Conservation (phyloP, 2,797 vertebrate species). For the Enteromius radiatus region DNA sequence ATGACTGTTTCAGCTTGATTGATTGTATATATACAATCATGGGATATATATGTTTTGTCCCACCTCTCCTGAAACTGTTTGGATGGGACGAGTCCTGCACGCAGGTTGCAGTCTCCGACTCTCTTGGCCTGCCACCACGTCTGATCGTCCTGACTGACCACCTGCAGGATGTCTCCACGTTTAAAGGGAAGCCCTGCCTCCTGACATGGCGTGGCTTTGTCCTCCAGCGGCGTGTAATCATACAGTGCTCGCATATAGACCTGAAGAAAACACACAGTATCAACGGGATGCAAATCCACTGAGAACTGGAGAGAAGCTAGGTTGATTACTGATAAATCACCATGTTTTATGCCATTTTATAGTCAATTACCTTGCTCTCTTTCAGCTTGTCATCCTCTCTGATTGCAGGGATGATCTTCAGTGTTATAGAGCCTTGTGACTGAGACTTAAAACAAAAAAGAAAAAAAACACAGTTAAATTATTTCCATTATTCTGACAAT, state of each 20-base stretch:
- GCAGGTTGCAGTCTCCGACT: slow-evolving; percentile 91
- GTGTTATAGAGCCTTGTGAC: slow-evolving; percentile 93
- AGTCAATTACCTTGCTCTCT: slow-evolving; percentile 87
- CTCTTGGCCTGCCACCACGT: slow-evolving; percentile 99
- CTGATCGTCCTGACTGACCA: slow-evolving; percentile 95
- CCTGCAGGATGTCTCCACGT: slow-evolving; percentile 95
- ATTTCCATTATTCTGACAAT: background rate
- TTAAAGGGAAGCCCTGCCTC: slow-evolving; percentile 96
- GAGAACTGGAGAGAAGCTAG: background rate
- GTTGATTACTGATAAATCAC: background rate
- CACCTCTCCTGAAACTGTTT: slow-evolving; percentile 98
- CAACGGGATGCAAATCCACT: background rate
- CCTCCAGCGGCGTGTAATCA: slow-evolving; percentile 92
- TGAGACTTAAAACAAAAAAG: slow-evolving; percentile 80
- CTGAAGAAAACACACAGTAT: slow-evolving; percentile 70
- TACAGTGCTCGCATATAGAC: slow-evolving; percentile 94
- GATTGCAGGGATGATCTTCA: slow-evolving; percentile 94
- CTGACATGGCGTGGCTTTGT: slow-evolving; percentile 97
- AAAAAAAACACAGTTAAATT: background rate
- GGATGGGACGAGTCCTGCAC: slow-evolving; percentile 94
- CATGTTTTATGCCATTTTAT: background rate
- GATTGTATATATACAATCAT: no score
- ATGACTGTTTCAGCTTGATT: background rate
- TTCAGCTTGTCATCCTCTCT: slow-evolving; percentile 90
- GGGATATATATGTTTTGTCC: slow-evolving; percentile 60